A percentile compares a stretch with the other conserved stretches of the same genome.
These are phyloP conservation scores for Bettongia penicillata DNA, from an alignment of 2,113 vertebrate genomes.

Conservation along the genomic window DNA sequence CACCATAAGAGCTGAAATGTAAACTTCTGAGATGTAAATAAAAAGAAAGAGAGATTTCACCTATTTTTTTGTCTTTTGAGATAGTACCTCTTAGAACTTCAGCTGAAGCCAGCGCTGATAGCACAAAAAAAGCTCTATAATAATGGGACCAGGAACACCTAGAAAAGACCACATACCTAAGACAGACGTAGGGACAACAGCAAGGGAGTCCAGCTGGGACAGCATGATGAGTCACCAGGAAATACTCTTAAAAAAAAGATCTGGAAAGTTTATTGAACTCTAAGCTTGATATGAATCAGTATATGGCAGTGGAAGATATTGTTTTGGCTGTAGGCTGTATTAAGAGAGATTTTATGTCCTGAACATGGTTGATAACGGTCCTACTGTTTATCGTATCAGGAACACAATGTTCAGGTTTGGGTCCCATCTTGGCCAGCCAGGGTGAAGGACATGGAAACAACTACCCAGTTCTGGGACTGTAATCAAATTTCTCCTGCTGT, in stretches of 20 bases:
- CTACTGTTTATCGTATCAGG: background rate
- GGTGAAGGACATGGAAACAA: background rate
- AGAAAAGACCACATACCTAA: background rate
- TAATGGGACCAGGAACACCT: too few species aligned
- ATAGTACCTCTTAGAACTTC: too few species aligned
- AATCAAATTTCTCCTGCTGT: background rate
- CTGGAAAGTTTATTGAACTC: background rate
- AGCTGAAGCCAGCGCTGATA: too few species aligned
- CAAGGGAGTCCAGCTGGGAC: too few species aligned
- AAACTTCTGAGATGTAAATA: too few species aligned
- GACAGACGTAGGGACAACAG: background rate
- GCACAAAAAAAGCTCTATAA: too few species aligned
- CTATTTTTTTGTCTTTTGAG: too few species aligned
- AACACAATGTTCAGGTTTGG: background rate
- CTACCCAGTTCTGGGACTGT: background rate
- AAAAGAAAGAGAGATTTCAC: too few species aligned
- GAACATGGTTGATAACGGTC: background rate
- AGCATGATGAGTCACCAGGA: background rate
- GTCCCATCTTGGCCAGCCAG: background rate
- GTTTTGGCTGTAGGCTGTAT: background rate
- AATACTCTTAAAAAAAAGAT: too few species aligned
- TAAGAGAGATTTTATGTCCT: background rate
- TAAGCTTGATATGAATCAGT: background rate
- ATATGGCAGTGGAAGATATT: background rate
- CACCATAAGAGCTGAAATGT: too few species aligned